Evolutionary conservation across 2,113 vertebrate genomes (phyloP), one percentile per base, ranked within the genome.

Genomic region (Uria lomvia): DNA sequence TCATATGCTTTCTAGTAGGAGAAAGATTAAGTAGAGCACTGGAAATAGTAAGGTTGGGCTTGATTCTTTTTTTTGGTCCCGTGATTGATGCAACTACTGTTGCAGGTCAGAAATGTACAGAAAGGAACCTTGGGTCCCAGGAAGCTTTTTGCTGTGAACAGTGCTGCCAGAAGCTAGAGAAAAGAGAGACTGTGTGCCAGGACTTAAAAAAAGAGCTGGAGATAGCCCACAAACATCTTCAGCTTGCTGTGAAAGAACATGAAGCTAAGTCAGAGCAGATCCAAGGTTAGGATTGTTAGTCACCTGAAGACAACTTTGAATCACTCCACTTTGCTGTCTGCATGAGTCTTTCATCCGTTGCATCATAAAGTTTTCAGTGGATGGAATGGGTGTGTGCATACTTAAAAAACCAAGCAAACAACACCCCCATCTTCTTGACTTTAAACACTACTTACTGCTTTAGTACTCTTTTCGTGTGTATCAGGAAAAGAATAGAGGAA

Each of bases 141-240:
- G 77, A 80, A 92, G 88, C 76, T 47, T 77, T 96, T 66, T 98
- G 97, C 94, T 98, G 95, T 89, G 97, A 97, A 82, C 71, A 59
- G 53, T 98, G 98, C 88, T 55, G 85, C 12, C 98, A 98, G 55
- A 96, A 98, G 56, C 91, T 98, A 78, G 96, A 96, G 85, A 98
- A 97, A 83, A 98, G 98, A 86, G 98, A 99, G 96, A 96, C 97
- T 95, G 98, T 98, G 93, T 98, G 98, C 92, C 98, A 98, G 83
- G 98, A 98, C 63, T 98, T 99, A 59, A 98, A 98, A 97, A 98
- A 93, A 96, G 98, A 98, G 91, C 96, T 99, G 43, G 98, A 99
- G 90, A 98, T 98, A 96, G 98, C 98, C 78, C 98, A 94, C 88
- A 97, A 97, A 65, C 98, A 98, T 72, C 98, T 99, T 76, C 98